These are phyloP conservation scores for Porites australiensis DNA, from an alignment of 64 coral and sea anemone species.

Conservation along the genomic window DNA sequence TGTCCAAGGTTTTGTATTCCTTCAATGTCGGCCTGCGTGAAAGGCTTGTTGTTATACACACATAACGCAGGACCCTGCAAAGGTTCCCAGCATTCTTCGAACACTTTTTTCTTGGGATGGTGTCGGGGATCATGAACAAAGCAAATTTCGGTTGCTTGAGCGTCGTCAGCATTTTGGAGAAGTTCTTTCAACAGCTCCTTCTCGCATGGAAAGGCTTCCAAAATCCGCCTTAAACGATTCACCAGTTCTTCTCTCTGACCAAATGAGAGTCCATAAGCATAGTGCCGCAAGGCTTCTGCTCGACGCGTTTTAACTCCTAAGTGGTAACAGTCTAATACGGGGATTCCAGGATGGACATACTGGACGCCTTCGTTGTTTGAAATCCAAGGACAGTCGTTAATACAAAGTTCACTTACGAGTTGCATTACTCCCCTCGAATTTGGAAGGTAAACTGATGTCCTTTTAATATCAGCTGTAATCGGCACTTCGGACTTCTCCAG, in stretches of 20 bases:
- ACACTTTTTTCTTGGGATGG: conserved; percentile 51
- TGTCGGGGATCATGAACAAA: conserved; percentile 74
- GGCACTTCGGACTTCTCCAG: not conserved
- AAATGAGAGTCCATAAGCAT: conserved; percentile 62
- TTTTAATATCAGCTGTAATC: not conserved
- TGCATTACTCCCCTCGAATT: conserved; percentile 59
- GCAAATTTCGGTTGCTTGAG: conserved; percentile 79
- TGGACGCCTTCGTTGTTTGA: conserved; percentile 19
- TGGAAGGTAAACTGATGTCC: conserved; percentile 56
- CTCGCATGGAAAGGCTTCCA: conserved; percentile 70
- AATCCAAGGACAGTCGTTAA: conserved; percentile 81
- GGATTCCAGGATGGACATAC: conserved; percentile 41
- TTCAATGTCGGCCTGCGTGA: conserved; percentile 66
- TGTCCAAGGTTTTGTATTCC: conserved; percentile 87
- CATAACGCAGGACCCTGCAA: conserved; percentile 83
- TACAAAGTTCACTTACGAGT: conserved; percentile 43
- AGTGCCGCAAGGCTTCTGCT: conserved; percentile 48
- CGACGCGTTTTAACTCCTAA: conserved; percentile 82
- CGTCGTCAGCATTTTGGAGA: conserved; percentile 92
- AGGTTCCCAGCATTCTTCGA: conserved; percentile 77
- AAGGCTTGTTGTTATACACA: conserved; percentile 86
- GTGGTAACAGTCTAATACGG: not conserved
- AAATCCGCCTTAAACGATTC: conserved; percentile 78
- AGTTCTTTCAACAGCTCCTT: conserved; percentile 87
- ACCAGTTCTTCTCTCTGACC: conserved; percentile 87